phyloP scores from a whole-genome alignment of 2,113 vertebrate species.

The Cavia aperea region DNA sequence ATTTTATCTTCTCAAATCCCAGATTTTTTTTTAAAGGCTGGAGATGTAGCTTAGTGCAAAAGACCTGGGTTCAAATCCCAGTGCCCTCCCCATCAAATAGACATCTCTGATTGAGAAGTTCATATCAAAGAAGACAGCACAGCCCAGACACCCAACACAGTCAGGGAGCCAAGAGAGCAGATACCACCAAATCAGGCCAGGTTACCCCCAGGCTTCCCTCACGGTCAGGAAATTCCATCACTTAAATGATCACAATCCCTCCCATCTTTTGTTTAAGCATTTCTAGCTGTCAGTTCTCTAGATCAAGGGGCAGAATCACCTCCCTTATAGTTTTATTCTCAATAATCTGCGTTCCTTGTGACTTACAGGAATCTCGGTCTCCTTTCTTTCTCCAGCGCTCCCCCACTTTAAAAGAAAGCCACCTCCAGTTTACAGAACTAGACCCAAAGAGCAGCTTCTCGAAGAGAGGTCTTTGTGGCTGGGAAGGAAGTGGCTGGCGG shows the following conservation, averaged over 20 bases:
- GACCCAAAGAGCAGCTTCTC: constrained; percentile 37
- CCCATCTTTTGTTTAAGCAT: neutral
- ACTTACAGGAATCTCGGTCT: neutral
- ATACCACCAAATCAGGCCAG: neutral
- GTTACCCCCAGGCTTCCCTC: neutral
- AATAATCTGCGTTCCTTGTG: neutral
- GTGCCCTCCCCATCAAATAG: neutral
- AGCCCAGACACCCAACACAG: accelerated
- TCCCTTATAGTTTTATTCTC: neutral
- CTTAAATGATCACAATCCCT: neutral
- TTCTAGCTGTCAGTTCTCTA: neutral
- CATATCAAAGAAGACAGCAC: neutral
- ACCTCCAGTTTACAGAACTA: constrained; percentile 36
- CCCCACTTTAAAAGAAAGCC: neutral
- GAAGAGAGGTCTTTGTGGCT: constrained; percentile 40
- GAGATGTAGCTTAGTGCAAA: neutral
- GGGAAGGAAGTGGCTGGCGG: neutral
- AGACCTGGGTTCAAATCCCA: neutral
- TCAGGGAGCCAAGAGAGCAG: neutral
- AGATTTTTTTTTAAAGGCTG: neutral
- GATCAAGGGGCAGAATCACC: neutral
- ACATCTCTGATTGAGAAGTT: neutral
- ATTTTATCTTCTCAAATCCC: neutral
- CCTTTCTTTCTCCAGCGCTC: neutral
- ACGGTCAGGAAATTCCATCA: neutral